A percentile compares a stretch with the other conserved stretches of the same genome.
These are phyloP conservation scores for Pseudopipra pipra DNA, from an alignment of 2,113 vertebrate species.

Conservation along the genomic window DNA sequence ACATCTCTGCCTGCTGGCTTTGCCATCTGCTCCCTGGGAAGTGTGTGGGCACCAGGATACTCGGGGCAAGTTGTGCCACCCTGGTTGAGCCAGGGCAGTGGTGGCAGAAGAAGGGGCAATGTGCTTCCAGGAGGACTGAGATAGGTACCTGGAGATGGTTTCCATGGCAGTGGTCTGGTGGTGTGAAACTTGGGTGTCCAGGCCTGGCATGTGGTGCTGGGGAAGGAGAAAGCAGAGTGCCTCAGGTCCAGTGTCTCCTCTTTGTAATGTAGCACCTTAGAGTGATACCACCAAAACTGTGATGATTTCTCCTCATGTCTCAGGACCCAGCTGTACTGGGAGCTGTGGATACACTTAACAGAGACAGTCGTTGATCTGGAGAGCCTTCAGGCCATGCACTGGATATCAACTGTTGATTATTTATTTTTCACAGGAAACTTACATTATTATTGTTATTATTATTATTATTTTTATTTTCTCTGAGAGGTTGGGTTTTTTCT, in stretches of 20 bases:
- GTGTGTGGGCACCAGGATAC: neutral
- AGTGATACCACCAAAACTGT: neutral
- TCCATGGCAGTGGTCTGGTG: neutral
- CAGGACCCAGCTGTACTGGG: neutral
- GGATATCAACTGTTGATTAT: neutral
- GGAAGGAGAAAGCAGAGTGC: neutral
- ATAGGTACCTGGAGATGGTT: neutral
- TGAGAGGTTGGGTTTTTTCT: neutral
- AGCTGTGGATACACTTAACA: neutral
- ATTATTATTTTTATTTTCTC: neutral
- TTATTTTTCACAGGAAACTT: neutral
- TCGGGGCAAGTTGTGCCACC: accelerated
- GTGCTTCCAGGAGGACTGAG: neutral
- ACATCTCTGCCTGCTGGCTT: neutral
- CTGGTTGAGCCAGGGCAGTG: neutral
- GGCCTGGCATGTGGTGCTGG: neutral
- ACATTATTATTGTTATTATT: neutral
- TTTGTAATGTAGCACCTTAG: neutral
- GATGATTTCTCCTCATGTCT: neutral
- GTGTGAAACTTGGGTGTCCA: neutral
- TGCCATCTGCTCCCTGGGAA: neutral
- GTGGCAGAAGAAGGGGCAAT: neutral
- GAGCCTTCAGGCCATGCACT: neutral
- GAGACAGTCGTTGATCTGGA: neutral
- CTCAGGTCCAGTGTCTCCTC: accelerated